A percentile compares a stretch with the other conserved stretches of the same genome.
Conservation (phyloP, 2,113 vertebrate species). For the Aplodontia rufa region DNA sequence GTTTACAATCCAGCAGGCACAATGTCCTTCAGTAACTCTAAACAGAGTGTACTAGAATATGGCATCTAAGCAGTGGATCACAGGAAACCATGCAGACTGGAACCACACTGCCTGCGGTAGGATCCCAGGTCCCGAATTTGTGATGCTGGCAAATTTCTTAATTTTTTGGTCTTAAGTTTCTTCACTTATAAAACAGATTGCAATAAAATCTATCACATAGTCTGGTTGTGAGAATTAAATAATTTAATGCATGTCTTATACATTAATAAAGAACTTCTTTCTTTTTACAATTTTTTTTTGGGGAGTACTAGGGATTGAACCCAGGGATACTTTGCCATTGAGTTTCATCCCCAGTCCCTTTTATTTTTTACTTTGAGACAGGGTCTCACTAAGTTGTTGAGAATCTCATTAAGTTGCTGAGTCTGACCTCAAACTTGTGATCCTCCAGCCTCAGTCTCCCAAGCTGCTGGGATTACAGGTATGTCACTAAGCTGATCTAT, state of each 20-base stretch:
- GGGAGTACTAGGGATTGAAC: no score
- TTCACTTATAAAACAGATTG: neutral
- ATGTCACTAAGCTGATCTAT: no score
- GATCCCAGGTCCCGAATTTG: neutral
- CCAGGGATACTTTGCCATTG: no score
- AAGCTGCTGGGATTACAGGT: no score
- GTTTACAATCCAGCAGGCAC: neutral
- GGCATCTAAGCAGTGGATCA: neutral
- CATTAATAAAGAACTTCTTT: conserved; percentile 18
- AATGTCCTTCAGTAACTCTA: neutral
- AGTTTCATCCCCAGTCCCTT: no score
- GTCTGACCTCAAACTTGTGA: no score
- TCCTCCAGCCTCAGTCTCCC: no score
- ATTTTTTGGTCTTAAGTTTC: neutral
- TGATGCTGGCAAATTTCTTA: neutral
- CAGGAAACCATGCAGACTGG: neutral
- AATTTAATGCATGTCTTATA: neutral
- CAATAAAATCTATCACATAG: neutral
- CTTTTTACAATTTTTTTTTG: no score
- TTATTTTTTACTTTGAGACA: no score
- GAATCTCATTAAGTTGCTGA: no score
- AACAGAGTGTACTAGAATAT: neutral
- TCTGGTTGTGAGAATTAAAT: neutral
- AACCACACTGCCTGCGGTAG: neutral
- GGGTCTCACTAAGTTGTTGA: no score